Evolutionary conservation across 1,140 invertebrate genomes (phyloP), one percentile per base, ranked within the genome.

Genomic region (Listronotus bonariensis): DNA sequence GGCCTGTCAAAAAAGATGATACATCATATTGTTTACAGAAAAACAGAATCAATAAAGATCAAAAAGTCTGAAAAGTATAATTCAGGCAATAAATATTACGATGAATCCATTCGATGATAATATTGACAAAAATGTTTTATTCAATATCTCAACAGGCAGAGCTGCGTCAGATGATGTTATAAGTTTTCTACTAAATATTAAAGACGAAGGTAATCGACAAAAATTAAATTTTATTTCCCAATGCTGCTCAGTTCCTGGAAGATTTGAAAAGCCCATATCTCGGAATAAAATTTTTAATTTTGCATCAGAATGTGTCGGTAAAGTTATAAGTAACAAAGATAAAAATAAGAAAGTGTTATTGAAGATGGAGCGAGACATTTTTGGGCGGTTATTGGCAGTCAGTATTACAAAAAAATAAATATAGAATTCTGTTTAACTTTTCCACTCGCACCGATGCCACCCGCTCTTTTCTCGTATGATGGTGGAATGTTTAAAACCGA

Each of bases 291-390:
- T 70, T 18, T 31, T 58, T 11, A 72, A 63, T 59, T 72, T 71
- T 63, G 55, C 62, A 15, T 66, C 38, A 32, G 17, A 66, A 20
- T 65, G 62, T 18, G 31, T 36, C n/a, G 53, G 7, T 18, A 67
- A 73, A 66, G 55, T 64, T 40, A 57, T 68, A 14, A 68, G 34
- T 41, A 56, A 52, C 42, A 72, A 67, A 67, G 58, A 65, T 43
- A 74, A 73, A 57, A 63, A 68, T 51, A 55, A 65, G 36, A 72
- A 73, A 63, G 60, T 75, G 17, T 52, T 59, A 36, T 32, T 66
- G 41, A 71, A 69, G 53, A 54, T 76, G 57, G 71, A 74, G 48
- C 67, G 73, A 55, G 72, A 76, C 70, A 71, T 76, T 56, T 74
- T 75, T 64, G 70, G 72, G 15, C 58, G 67, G 51, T 49, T 74